Evolutionary conservation across 2,888 invertebrate genomes (phyloP).

Genomic region (Muscina levida): DNA sequence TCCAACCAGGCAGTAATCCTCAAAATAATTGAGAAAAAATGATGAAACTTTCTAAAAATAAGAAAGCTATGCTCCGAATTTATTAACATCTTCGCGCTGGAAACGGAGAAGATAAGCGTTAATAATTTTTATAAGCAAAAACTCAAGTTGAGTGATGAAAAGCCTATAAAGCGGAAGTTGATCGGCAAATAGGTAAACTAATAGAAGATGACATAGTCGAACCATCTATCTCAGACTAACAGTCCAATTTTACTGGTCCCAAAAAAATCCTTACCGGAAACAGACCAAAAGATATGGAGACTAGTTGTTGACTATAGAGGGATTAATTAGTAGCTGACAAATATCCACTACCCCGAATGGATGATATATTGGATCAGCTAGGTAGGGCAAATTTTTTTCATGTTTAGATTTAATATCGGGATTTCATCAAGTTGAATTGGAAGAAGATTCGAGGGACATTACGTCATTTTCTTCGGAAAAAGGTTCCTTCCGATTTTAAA

Average conservation of each 20-base stretch:
- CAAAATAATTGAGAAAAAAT: background rate
- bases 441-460: background rate
- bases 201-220: background rate
- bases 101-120: background rate
- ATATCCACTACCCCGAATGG: background rate
- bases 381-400: background rate
- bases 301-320: slow-evolving; percentile 1
- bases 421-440: background rate
- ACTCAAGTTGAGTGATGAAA: background rate
- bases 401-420: background rate
- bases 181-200: background rate
- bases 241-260: background rate
- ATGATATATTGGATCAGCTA: too few species aligned
- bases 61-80: background rate
- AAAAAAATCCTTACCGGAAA: background rate
- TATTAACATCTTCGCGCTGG: background rate
- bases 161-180: background rate
- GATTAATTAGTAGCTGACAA: background rate
- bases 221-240: background rate
- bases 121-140: background rate
- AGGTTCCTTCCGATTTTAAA: background rate
- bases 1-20: background rate
- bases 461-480: background rate
- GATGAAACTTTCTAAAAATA: background rate
- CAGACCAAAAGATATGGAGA: background rate